phyloP scores from a whole-genome alignment of 2,113 vertebrate species.

The Rhadina sibilatrix region DNA sequence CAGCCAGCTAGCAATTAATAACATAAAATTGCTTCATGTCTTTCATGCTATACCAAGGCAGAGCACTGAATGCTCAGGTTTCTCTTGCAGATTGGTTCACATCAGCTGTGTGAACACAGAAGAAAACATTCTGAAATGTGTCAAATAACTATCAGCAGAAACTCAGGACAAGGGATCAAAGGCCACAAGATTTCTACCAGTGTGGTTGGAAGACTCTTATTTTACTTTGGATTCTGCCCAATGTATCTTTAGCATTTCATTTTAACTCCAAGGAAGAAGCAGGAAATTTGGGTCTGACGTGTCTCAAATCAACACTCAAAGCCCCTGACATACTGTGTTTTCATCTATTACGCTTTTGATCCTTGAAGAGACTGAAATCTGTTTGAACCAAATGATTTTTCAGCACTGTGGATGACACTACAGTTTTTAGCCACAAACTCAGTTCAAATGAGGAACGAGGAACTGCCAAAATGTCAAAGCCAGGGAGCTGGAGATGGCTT shows the following conservation, averaged over 20 bases:
- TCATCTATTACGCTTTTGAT: conserved; percentile 2
- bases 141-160: background rate
- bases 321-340: background rate
- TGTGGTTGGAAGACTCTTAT: background rate
- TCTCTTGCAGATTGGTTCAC: background rate
- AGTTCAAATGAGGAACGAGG: background rate
- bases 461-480: background rate
- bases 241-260: background rate
- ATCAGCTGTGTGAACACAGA: background rate
- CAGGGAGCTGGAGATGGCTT: background rate
- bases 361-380: background rate
- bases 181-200: background rate
- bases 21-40: conserved; percentile 52
- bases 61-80: background rate
- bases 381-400: conserved; percentile 33
- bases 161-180: background rate
- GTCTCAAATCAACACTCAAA: background rate
- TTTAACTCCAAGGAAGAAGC: background rate
- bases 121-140: background rate
- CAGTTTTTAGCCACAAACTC: background rate
- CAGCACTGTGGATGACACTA: background rate
- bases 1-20: conserved; percentile 67
- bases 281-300: background rate
- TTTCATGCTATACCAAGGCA: background rate
- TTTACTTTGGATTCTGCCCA: background rate